Evolutionary conservation across 2,888 invertebrate genomes (phyloP).

Genomic region (Parochlus steinenii): DNA sequence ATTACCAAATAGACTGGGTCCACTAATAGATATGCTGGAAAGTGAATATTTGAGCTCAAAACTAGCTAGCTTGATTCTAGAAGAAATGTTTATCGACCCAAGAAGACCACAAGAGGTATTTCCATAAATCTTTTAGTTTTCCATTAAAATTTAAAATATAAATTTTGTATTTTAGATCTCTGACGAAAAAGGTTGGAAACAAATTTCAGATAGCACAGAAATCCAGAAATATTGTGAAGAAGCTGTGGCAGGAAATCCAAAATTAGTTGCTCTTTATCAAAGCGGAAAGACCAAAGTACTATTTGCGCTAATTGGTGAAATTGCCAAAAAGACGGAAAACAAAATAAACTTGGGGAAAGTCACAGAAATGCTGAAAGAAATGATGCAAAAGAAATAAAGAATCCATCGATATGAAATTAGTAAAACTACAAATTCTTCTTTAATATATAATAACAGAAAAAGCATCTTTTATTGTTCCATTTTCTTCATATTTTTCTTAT

Average conservation of each 20-base stretch:
- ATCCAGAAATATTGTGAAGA: conserved; percentile 42
- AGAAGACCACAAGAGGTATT: conserved; percentile 26
- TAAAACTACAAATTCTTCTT: too few relatives aligned
- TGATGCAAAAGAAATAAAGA: conserved; percentile 32
- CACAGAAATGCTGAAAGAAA: conserved; percentile 40
- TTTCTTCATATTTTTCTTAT: too few relatives aligned
- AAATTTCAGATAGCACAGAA: conserved; percentile 42
- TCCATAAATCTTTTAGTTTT: conserved; percentile 12
- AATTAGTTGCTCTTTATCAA: conserved; percentile 46
- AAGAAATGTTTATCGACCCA: conserved; percentile 30
- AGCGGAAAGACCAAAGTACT: conserved; percentile 53
- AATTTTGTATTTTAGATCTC: conserved; percentile 33
- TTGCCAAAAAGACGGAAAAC: conserved; percentile 40
- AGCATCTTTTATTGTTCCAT: too few relatives aligned
- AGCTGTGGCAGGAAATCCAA: conserved; percentile 43
- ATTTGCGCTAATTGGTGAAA: conserved; percentile 43
- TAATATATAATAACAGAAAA: too few relatives aligned
- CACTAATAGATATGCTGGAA: conserved; percentile 44
- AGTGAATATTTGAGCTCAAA: conserved; percentile 42
- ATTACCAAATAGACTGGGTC: conserved; percentile 36
- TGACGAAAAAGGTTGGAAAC: conserved; percentile 41
- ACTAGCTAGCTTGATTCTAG: conserved; percentile 35
- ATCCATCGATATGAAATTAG: conserved; percentile 2
- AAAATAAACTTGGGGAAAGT: conserved; percentile 51
- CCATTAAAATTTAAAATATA: conserved; percentile 11